Evolutionary conservation across 2,888 invertebrate species (phyloP).

Genomic region (Meteorus cinctellus): DNA sequence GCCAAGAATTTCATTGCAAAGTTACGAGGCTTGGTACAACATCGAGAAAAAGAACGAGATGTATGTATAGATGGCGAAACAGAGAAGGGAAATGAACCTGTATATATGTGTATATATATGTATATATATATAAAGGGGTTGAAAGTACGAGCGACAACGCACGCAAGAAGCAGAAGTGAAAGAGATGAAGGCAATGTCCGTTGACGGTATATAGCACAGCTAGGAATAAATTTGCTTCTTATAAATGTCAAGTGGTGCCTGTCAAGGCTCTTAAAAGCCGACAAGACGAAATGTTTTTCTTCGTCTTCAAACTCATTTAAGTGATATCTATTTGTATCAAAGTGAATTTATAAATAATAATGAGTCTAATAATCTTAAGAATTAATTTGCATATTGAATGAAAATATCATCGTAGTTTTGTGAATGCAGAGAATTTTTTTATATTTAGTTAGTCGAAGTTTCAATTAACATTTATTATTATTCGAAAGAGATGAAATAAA

Average conservation of each 20-base stretch:
- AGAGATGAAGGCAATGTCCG: conserved; percentile 42
- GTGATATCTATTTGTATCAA: conserved; percentile 38
- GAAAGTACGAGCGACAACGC: not conserved
- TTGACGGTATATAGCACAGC: conserved; percentile 38
- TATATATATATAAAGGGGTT: not conserved
- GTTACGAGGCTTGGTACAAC: not conserved
- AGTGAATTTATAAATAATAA: conserved; percentile 17
- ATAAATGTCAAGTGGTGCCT: conserved; percentile 50
- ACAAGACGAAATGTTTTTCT: conserved; percentile 49
- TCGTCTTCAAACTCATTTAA: conserved; percentile 49
- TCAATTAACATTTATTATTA: not conserved
- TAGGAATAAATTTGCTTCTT: conserved; percentile 53
- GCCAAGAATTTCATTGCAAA: conserved; percentile 4
- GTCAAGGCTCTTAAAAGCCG: conserved; percentile 46
- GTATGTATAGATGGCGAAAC: not conserved
- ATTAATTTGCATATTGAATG: not conserved
- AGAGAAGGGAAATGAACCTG: not conserved
- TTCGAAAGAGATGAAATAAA: not conserved
- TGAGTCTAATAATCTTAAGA: conserved; percentile 3
- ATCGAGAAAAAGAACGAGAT: not conserved
- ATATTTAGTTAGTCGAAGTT: not conserved
- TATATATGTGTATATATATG: not conserved
- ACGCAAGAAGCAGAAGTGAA: conserved; percentile 29
- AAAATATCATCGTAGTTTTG: conserved; percentile 24
- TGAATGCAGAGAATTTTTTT: not conserved